Base-by-base conservation (phyloP, 2,797 vertebrate species). In the Microctenopoma stevenorrisi region DNA sequence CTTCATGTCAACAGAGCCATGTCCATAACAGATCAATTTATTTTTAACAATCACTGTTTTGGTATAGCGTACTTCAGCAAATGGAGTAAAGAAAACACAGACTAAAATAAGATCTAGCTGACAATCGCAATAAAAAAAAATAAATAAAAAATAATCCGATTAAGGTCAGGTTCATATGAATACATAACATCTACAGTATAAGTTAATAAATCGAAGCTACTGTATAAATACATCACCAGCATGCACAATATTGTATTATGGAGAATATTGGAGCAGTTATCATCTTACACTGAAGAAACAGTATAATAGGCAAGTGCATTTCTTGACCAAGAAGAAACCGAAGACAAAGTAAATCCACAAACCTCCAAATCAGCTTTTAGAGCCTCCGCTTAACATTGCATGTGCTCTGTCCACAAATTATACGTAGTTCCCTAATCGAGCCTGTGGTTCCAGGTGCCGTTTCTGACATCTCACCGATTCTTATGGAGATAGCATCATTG, bases 171-270 rank as follows among this genome's bases (percentile, higher is more conserved):
- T 96, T 95, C 96, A 96, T 97, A 96, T 96, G 96, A 97, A 97
- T 99, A 98, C 96, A 94, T 97, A 98, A 98, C 96, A 97, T 94
- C 96, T 97, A 97, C 95, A 95, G 94, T 95, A 96, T 96, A 97
- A 97, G 96, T 97, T 97, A 96, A 96, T 97, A 93, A 97, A 96
- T 95, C 94, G 95, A 96, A 98, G 96, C 97, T 98, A 98, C 96
- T 93, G 94, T 96, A 97, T 97, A 99, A 98, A 97, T 97, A 97
- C 96, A 93, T 98, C 96, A 98, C 96, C 94, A 95, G 96, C 96
- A 98, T 98, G 96, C 96, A 98, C 96, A 95, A 95, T 96, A 97
- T 95, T 95, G 95, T 96, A 96, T 95, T 95, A 94, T 95, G 94
- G 95, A 94, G 92, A 96, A 94, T 96, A 97, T 95, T 95, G 95